Base-by-base conservation (phyloP, 2,888 invertebrate genomes). In the Cyclophora albipunctata region DNA sequence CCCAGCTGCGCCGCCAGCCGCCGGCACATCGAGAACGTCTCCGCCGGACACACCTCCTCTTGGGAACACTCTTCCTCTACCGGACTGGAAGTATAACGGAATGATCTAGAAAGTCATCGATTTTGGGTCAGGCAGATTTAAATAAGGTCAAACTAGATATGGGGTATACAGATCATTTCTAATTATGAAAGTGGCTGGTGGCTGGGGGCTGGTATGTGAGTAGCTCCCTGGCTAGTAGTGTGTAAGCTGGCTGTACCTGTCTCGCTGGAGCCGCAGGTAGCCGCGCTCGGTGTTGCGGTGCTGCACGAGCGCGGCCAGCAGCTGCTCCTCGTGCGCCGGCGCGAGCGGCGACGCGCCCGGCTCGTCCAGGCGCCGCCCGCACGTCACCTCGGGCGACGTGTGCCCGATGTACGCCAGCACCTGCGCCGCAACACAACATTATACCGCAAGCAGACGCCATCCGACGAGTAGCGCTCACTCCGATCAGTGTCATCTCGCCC, bases 1-100 rank as follows among this genome's bases (percentile, higher is more conserved):
- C 98, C 98, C 57, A 98, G 86, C 75, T 98, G 98, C 52, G 97
- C 95, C 67, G 98, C 94, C n/a, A 98, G 83, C 64, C 96, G 89
- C 0, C 98, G 92, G 74, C 97, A 96, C 78, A 93, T 94, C 74
- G 95, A 94, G 81, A 97, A 97, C 48, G 94, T 92, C 33, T 91
- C 20, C 20, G 20, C 20, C 20, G 20, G 20, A 20, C 20, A 20
- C 20, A 20, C 20, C 20, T 20, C 20, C 2, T 20, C 20, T 20
- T 20, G 20, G 44, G 37, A 45, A 78, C 82, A 57, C 86, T 90
- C 62, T 88, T 89, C 70, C 67, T 88, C 76, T 68, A 87, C 67
- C 83, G 67, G 74, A 37, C 81, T 82, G 63, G 6, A 45, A 48
- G 3, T 40, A 42, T 34, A 41, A 34, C 7, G 4, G n/a, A 0